Conservation (phyloP, 2,888 invertebrate species). For the Caenorhabditis sp. region DNA sequence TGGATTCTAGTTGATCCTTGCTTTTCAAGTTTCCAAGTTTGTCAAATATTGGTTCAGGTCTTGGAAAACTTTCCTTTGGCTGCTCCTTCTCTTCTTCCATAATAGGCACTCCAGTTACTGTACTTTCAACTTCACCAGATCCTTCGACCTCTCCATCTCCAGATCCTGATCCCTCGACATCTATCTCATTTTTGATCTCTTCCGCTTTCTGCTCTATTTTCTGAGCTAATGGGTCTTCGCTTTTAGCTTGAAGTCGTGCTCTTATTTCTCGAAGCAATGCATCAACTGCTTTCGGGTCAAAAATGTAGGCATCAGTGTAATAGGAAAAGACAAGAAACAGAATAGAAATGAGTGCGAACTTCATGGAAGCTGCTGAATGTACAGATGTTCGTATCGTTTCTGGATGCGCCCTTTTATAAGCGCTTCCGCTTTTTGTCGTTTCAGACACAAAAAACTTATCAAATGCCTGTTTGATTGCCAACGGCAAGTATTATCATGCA, state of each 20-base stretch:
- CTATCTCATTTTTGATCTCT: slow-evolving; percentile 51
- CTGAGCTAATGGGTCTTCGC: slow-evolving; percentile 24
- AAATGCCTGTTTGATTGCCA: slow-evolving; percentile 64
- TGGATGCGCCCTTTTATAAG: slow-evolving; percentile 57
- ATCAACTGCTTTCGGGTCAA: slow-evolving; percentile 60
- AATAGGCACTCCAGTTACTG: slow-evolving; percentile 45
- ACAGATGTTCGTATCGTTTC: slow-evolving; percentile 17
- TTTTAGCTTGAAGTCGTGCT: slow-evolving; percentile 45
- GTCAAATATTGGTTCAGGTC: slow-evolving; percentile 60
- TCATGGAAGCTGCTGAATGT: slow-evolving; percentile 7
- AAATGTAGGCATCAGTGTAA: slow-evolving; percentile 46
- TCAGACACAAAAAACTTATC: slow-evolving; percentile 61
- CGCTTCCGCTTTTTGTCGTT: slow-evolving; percentile 44
- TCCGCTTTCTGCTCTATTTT: slow-evolving; percentile 33
- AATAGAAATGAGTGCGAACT: slow-evolving; percentile 43
- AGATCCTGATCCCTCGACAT: slow-evolving; percentile 42
- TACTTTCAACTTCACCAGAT: slow-evolving; percentile 37
- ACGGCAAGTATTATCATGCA: slow-evolving; percentile 53
- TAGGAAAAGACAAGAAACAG: slow-evolving; percentile 28
- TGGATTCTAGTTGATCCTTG: slow-evolving; percentile 45
- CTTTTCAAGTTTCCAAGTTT: slow-evolving; percentile 53
- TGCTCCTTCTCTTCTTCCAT: slow-evolving; percentile 38
- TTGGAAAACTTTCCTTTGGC: slow-evolving; percentile 39
- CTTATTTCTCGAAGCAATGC: slow-evolving; percentile 58
- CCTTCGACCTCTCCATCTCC: slow-evolving; percentile 49